Evolutionary conservation across 2,113 vertebrate species (phyloP).

Genomic region (Eretmochelys imbricata): DNA sequence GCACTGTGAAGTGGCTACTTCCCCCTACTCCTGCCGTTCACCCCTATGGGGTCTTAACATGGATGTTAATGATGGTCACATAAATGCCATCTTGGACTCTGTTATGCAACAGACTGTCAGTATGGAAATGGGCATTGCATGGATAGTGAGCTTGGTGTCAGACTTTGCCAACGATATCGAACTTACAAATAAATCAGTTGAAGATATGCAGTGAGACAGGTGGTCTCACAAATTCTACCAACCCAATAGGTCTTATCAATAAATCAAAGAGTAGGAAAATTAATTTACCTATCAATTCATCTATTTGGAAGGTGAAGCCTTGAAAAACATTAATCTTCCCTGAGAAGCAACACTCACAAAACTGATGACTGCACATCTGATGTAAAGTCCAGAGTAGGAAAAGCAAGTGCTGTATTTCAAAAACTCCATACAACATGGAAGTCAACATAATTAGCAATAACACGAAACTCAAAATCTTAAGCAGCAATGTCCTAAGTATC

Average conservation of each 20-base stretch:
- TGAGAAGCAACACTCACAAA: neutral
- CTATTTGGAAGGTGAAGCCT: neutral
- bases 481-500: neutral
- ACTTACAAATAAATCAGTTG: neutral
- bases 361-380: neutral
- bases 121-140: neutral
- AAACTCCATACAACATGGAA: neutral
- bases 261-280: neutral
- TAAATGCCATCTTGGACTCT: neutral
- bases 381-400: neutral
- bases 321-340: neutral
- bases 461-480: neutral
- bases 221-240: neutral
- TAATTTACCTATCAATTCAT: neutral
- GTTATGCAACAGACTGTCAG: neutral
- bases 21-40: neutral
- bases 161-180: neutral
- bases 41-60: neutral
- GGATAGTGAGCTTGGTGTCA: neutral
- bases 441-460: neutral
- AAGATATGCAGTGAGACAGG: neutral
- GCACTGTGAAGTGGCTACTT: neutral
- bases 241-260: neutral
- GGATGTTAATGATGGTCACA: neutral
- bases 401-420: neutral